Evolutionary conservation across 1,140 invertebrate genomes (phyloP).

Genomic region (Whitmania pigra): DNA sequence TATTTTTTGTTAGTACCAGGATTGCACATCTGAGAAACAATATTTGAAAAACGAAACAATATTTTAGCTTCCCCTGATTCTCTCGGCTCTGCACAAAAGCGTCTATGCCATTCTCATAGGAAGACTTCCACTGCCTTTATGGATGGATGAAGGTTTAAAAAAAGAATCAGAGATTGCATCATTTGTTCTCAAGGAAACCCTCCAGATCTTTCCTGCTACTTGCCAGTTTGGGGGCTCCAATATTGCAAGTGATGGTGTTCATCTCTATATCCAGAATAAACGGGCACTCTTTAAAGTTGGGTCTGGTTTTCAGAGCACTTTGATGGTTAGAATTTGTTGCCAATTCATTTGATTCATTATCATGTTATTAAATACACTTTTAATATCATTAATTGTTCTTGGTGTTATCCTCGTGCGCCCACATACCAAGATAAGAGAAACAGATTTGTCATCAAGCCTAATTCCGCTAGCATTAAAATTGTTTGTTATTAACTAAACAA

Average conservation of each 20-base stretch:
- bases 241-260: conserved; percentile 81
- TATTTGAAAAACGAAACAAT: no score
- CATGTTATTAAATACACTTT: no score
- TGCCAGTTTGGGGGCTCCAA: conserved; percentile 67
- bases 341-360: neutral
- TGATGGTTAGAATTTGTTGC: conserved; percentile 49
- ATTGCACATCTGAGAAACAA: no score
- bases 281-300: conserved; percentile 72
- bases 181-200: conserved; percentile 43
- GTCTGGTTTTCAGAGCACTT: conserved; percentile 75
- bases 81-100: conserved; percentile 73
- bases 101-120: conserved; percentile 74
- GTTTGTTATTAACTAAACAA: no score
- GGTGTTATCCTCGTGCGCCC: no score
- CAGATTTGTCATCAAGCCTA: no score
- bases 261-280: conserved; percentile 66
- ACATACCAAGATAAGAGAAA: no score
- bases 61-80: conserved; percentile 66
- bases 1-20: no score
- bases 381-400: no score
- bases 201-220: conserved; percentile 38
- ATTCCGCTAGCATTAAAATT: no score
- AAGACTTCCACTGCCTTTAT: conserved; percentile 67
- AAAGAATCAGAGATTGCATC: conserved; percentile 58
- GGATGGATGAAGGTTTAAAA: conserved; percentile 70